Percentiles rank a stretch among this genome's conserved stretches.
Evolutionary conservation across 2,797 vertebrate genomes (phyloP).

Genomic region (Morus bassanus): DNA sequence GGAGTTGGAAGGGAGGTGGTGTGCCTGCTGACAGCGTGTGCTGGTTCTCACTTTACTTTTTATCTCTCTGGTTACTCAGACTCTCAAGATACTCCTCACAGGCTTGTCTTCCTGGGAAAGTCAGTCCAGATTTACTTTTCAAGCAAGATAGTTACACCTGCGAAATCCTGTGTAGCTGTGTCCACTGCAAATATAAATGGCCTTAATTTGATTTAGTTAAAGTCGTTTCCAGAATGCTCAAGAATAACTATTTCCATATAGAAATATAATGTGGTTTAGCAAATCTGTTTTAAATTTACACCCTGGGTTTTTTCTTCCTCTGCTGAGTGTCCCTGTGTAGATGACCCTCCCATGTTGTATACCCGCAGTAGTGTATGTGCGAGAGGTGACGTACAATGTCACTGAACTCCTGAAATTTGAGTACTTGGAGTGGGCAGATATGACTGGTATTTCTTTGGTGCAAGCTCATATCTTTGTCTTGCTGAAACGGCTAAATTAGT

Average conservation of each 20-base stretch:
- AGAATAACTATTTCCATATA: not conserved
- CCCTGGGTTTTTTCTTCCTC: not conserved
- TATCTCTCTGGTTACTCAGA: not conserved
- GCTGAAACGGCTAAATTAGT: not conserved
- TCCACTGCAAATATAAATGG: not conserved
- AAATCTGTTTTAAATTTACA: not conserved
- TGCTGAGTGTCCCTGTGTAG: not conserved
- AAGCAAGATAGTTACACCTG: not conserved
- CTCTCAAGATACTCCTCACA: slow-evolving; percentile 1
- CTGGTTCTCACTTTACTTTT: not conserved
- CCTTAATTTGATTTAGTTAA: not conserved
- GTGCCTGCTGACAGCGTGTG: not conserved
- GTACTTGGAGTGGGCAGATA: not conserved
- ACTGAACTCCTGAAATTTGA: not conserved
- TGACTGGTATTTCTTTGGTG: not conserved
- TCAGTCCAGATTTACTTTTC: not conserved
- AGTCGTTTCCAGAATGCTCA: not conserved
- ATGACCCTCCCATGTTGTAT: not conserved
- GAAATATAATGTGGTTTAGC: not conserved
- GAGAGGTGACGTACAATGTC: not conserved
- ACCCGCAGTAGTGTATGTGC: rapidly evolving
- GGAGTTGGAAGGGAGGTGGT: not conserved
- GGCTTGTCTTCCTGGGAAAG: slow-evolving; percentile 1
- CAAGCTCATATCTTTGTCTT: not conserved
- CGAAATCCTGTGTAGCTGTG: not conserved